Conservation (phyloP, 2,888 invertebrate species). For the Gryllus longicercus region DNA sequence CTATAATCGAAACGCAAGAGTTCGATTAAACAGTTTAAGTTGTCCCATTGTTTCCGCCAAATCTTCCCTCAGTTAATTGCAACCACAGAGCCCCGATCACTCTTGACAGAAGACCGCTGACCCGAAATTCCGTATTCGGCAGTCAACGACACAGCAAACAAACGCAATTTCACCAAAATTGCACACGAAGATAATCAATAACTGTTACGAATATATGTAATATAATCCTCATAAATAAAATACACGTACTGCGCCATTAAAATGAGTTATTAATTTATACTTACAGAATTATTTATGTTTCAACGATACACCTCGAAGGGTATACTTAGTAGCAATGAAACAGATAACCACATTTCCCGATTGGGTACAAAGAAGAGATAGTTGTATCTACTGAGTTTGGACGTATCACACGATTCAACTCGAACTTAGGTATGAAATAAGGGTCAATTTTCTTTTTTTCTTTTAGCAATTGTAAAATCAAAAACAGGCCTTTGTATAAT, state of each 20-base stretch:
- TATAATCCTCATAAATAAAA: constrained; percentile 17
- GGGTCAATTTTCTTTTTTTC: too few relatives aligned
- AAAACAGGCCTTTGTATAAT: too few relatives aligned
- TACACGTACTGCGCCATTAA: background rate
- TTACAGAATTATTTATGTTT: constrained; percentile 5
- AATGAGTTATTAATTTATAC: constrained; percentile 11
- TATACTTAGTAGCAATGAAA: too few relatives aligned
- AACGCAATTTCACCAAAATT: background rate
- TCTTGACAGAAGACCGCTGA: background rate
- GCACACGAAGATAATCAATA: background rate
- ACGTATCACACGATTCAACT: too few relatives aligned
- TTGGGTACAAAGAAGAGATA: too few relatives aligned
- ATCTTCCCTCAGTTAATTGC: background rate
- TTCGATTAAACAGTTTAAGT: background rate
- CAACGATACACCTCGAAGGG: background rate
- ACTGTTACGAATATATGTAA: constrained; percentile 11
- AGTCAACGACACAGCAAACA: background rate
- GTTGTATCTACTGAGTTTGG: too few relatives aligned
- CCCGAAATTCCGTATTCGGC: background rate
- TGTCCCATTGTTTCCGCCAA: background rate
- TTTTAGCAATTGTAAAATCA: too few relatives aligned
- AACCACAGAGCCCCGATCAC: background rate
- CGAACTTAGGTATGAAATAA: too few relatives aligned
- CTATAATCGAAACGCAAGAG: too few relatives aligned
- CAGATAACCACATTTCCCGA: too few relatives aligned